Percentiles rank a stretch among this genome's conserved stretches.
Evolutionary conservation across 1,140 invertebrate genomes (phyloP).

Genomic region (Zophobas atratus): DNA sequence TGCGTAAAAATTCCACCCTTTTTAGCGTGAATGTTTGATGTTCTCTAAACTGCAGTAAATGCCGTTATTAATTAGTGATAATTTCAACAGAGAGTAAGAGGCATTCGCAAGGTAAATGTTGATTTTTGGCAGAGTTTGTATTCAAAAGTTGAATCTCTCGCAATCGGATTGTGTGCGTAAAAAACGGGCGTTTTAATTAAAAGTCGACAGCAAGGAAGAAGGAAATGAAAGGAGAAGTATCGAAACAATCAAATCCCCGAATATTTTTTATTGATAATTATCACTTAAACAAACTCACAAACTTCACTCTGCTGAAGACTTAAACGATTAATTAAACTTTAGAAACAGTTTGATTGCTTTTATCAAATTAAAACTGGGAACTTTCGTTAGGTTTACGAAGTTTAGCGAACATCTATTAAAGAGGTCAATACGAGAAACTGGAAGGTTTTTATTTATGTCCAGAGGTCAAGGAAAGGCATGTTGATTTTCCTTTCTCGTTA

Average conservation of each 20-base stretch:
- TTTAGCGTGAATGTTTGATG: slow-evolving; percentile 24
- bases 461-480: slow-evolving; percentile 4
- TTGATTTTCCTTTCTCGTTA: neutral
- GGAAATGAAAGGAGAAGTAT: slow-evolving; percentile 2
- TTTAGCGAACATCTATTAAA: slow-evolving; percentile 31
- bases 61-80: slow-evolving; percentile 36
- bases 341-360: slow-evolving; percentile 39
- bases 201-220: neutral
- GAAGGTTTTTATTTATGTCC: slow-evolving; percentile 10
- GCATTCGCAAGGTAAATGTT: slow-evolving; percentile 13
- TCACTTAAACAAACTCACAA: slow-evolving; percentile 30
- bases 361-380: slow-evolving; percentile 36
- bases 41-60: slow-evolving; percentile 28
- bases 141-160: slow-evolving; percentile 3
- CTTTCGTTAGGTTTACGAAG: slow-evolving; percentile 12
- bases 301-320: slow-evolving; percentile 33
- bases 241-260: slow-evolving; percentile 24
- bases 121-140: slow-evolving; percentile 28
- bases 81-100: slow-evolving; percentile 6
- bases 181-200: slow-evolving; percentile 23
- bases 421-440: slow-evolving; percentile 16
- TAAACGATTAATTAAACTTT: slow-evolving; percentile 43
- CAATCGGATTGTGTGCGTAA: slow-evolving; percentile 26
- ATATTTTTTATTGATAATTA: slow-evolving; percentile 42
- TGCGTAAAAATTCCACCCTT: slow-evolving; percentile 20